phyloP scores from a whole-genome alignment of 2,113 vertebrate species.

The Ptyas mucosa region DNA sequence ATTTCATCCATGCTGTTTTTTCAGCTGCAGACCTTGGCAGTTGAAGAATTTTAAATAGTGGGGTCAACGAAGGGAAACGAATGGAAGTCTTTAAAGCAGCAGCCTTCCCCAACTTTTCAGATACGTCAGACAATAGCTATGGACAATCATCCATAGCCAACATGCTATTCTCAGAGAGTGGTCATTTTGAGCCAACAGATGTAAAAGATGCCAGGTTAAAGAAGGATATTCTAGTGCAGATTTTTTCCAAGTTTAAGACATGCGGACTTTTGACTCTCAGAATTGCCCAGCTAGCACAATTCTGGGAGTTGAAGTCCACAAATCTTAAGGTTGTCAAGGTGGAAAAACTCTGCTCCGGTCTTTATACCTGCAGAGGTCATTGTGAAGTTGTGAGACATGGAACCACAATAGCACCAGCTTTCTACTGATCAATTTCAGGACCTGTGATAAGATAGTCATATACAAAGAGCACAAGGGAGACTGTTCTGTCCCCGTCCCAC shows the following conservation, averaged over 20 bases:
- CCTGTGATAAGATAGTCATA: no score
- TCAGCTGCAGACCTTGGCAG: not conserved
- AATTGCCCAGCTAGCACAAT: not conserved
- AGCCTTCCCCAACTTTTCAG: not conserved
- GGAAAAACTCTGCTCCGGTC: not conserved
- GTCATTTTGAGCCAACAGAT: not conserved
- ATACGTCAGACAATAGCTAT: not conserved
- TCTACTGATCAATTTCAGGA: not conserved
- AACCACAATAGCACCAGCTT: not conserved
- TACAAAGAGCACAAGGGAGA: not conserved
- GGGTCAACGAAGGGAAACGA: not conserved
- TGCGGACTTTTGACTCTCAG: not conserved
- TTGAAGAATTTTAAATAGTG: not conserved
- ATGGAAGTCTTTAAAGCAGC: not conserved
- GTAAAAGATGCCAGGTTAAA: not conserved
- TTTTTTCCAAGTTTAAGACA: not conserved
- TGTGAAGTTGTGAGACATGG: not conserved
- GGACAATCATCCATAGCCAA: not conserved
- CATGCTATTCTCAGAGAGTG: not conserved
- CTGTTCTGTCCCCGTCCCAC: no score
- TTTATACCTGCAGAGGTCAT: not conserved
- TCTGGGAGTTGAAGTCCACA: not conserved
- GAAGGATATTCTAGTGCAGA: not conserved
- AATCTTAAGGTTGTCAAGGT: not conserved
- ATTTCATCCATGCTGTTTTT: not conserved